These are phyloP conservation scores for Hydrochoerus hydrochaeris DNA, from an alignment of 2,113 vertebrate species.

Conservation along the genomic window DNA sequence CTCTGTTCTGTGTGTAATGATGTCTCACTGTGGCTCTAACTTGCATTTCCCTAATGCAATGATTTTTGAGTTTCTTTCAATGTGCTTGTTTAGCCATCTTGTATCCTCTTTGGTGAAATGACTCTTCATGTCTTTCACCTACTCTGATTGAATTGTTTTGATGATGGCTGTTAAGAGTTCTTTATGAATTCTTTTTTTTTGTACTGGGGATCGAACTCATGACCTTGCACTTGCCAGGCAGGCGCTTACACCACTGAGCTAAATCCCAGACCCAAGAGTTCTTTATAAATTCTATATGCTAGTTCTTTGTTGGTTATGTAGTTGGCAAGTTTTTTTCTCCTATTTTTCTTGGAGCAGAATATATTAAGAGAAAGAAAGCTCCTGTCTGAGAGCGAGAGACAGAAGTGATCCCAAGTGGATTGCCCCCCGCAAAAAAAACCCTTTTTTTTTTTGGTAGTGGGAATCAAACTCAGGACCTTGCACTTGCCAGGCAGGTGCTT, in stretches of 20 bases:
- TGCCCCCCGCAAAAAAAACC: too few relatives aligned
- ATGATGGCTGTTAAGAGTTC: neutral
- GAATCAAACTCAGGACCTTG: too few relatives aligned
- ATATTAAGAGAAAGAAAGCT: too few relatives aligned
- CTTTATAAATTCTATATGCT: neutral
- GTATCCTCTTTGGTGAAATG: neutral
- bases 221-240: too few relatives aligned
- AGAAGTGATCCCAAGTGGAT: too few relatives aligned
- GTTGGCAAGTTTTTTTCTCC: neutral
- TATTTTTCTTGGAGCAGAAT: too few relatives aligned
- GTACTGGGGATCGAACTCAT: too few relatives aligned
- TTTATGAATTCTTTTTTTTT: neutral
- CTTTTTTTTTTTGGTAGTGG: too few relatives aligned
- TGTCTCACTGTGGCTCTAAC: constrained; percentile 3
- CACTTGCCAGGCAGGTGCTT: too few relatives aligned
- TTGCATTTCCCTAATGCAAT: neutral
- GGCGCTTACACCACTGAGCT: too few relatives aligned
- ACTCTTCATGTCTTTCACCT: neutral
- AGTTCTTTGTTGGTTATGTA: neutral
- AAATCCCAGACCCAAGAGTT: neutral
- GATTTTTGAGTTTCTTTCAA: neutral
- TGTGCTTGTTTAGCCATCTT: constrained; percentile 31
- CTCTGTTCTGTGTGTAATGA: neutral
- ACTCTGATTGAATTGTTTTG: neutral
- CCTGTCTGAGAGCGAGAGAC: too few relatives aligned